These are phyloP conservation scores for Drosophila parthenogenetica DNA, from an alignment of 2,888 invertebrate genomes.

Conservation along the genomic window DNA sequence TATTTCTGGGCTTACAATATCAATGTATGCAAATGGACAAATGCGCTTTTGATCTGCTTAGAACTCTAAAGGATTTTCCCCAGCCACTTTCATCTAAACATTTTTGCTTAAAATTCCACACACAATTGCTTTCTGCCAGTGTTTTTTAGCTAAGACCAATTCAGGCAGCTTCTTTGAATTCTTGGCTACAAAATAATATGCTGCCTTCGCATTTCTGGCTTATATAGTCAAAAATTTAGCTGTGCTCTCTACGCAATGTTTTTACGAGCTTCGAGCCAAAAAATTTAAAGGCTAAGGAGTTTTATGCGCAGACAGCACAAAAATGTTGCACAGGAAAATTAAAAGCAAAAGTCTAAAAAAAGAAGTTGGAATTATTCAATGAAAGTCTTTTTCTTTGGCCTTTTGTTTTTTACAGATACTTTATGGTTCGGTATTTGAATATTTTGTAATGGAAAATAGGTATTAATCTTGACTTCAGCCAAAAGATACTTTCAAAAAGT, in stretches of 20 bases:
- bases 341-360: background rate
- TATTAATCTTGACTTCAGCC: too few relatives aligned
- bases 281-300: conserved; percentile 1
- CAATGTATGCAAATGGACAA: conserved; percentile 53
- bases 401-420: too few relatives aligned
- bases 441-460: too few relatives aligned
- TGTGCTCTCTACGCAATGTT: background rate
- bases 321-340: background rate
- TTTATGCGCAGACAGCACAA: background rate
- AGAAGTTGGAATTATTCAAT: background rate
- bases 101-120: conserved; percentile 5
- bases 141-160: conserved; percentile 1
- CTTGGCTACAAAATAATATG: conserved; percentile 7
- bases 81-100: background rate
- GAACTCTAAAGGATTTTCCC: background rate
- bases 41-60: conserved; percentile 49
- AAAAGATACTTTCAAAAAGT: too few relatives aligned
- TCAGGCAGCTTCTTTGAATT: conserved; percentile 1
- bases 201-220: conserved; percentile 12
- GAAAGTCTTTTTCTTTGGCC: background rate
- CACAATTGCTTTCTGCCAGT: background rate
- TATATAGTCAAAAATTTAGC: conserved; percentile 6
- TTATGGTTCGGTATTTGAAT: too few relatives aligned
- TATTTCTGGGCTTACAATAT: conserved; percentile 30
- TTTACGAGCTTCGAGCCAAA: background rate